A percentile compares a stretch with the other conserved stretches of the same genome.
Conservation (phyloP, 2,113 vertebrate species). For the Myrmophylax atrothorax region DNA sequence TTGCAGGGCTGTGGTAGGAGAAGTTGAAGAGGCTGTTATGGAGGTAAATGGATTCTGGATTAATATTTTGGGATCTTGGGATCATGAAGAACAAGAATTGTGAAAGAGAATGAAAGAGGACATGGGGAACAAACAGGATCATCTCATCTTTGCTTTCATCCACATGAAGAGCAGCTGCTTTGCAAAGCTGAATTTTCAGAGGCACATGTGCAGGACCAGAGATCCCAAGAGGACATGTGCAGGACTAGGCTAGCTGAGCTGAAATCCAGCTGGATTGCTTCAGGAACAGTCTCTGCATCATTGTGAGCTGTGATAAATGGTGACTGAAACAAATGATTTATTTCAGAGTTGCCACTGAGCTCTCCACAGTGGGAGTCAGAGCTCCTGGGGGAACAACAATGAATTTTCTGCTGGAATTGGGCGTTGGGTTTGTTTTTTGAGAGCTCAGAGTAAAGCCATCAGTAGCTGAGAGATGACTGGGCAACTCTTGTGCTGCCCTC, state of each 20-base stretch:
- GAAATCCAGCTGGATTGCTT: not conserved
- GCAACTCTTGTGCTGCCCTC: not conserved
- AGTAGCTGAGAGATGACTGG: not conserved
- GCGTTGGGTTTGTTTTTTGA: not conserved
- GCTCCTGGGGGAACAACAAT: not conserved
- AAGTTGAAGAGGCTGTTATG: not conserved
- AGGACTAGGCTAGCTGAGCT: not conserved
- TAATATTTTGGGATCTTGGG: not conserved
- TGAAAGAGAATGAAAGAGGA: not conserved
- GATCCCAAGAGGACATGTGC: not conserved
- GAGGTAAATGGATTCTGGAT: not conserved
- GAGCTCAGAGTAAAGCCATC: not conserved
- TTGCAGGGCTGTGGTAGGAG: not conserved
- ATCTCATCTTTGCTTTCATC: not conserved
- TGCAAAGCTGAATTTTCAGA: not conserved
- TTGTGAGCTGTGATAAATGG: not conserved
- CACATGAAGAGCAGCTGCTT: not conserved
- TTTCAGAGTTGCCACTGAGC: not conserved
- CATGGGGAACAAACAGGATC: not conserved
- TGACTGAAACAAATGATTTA: not conserved
- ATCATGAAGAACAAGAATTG: not conserved
- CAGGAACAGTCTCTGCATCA: not conserved
- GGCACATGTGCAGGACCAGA: not conserved
- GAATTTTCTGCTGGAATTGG: not conserved
- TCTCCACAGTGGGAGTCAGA: not conserved